Evolutionary conservation across 2,113 vertebrate species (phyloP).

Genomic region (Puntigrus tetrazona): DNA sequence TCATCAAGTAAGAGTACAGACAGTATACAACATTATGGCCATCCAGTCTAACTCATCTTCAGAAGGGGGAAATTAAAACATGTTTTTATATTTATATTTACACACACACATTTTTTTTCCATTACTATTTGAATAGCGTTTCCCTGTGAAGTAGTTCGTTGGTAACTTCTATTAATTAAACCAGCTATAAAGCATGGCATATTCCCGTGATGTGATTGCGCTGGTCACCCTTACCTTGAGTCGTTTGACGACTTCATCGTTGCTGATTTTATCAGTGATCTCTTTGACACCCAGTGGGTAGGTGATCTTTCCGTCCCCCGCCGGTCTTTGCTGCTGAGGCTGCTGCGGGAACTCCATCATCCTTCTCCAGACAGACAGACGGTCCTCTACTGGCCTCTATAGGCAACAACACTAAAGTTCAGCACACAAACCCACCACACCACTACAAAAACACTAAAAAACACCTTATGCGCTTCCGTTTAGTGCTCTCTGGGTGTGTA

Average conservation of each 20-base stretch:
- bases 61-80: neutral
- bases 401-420: constrained; percentile 98
- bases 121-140: too few relatives aligned
- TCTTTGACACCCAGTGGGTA: constrained; percentile 98
- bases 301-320: constrained; percentile 86
- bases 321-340: constrained; percentile 87
- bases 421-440: constrained; percentile 79
- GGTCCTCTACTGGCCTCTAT: constrained; percentile 99
- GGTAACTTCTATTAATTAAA: neutral
- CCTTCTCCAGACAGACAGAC: constrained; percentile 84
- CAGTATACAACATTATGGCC: neutral
- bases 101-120: too few relatives aligned
- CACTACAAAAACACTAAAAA: constrained; percentile 78
- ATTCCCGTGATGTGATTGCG: neutral
- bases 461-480: neutral
- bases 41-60: neutral
- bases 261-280: constrained; percentile 98
- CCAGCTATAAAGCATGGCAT: neutral
- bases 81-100: too few relatives aligned
- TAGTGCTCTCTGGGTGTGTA: neutral
- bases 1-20: neutral
- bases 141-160: neutral
- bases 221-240: constrained; percentile 84
- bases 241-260: constrained; percentile 97
- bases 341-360: constrained; percentile 96